These are phyloP conservation scores for Anarsia innoxiella DNA, from an alignment of 2,888 invertebrate genomes.

Conservation along the genomic window DNA sequence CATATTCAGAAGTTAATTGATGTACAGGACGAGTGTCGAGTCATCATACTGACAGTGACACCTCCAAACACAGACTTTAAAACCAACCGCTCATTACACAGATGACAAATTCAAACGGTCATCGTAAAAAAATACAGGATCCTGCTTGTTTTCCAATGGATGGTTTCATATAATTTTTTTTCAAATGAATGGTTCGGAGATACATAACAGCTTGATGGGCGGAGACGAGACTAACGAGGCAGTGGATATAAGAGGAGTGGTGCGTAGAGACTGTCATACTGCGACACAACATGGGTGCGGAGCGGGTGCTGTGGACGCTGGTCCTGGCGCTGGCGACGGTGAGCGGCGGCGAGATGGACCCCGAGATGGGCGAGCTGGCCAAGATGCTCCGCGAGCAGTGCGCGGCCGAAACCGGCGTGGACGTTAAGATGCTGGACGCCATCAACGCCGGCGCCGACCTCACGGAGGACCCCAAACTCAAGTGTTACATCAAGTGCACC, in stretches of 20 bases:
- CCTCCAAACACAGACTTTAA: conserved; percentile 2
- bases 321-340: conserved; percentile 12
- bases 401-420: conserved; percentile 48
- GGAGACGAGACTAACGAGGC: too few species aligned
- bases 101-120: background rate
- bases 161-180: too few species aligned
- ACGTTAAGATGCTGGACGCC: conserved; percentile 37
- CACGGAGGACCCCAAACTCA: conserved; percentile 42
- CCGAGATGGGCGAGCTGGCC: conserved; percentile 58
- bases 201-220: too few species aligned
- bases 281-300: too few species aligned
- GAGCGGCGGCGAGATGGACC: conserved; percentile 32
- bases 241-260: too few species aligned
- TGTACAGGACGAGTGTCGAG: too few species aligned
- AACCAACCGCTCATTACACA: conserved; percentile 1
- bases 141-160: background rate
- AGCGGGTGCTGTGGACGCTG: conserved; percentile 17
- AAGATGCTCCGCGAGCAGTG: conserved; percentile 55
- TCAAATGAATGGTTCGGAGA: too few species aligned
- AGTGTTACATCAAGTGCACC: conserved; percentile 62
- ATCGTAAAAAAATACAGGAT: conserved; percentile 1
- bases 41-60: background rate
- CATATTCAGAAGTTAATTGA: too few species aligned
- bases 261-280: too few species aligned
- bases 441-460: conserved; percentile 51